phyloP scores from a whole-genome alignment of 2,888 invertebrate species.

The Meiosimyza platycephala region DNA sequence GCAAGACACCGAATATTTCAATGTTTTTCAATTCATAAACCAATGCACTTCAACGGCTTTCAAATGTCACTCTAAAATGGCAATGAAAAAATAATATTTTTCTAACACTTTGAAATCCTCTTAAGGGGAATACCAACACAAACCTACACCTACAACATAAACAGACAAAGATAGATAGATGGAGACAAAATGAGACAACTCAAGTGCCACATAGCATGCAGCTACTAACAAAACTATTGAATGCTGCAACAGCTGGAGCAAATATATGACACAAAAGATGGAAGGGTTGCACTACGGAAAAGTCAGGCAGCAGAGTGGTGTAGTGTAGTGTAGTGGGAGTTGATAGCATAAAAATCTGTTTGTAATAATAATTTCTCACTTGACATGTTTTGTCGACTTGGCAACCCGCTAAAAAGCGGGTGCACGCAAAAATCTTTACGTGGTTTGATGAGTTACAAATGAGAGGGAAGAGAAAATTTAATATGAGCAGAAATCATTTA shows the following conservation, averaged over 20 bases:
- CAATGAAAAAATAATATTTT: constrained; percentile 9
- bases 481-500: neutral
- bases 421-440: neutral
- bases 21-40: too few species aligned
- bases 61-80: neutral
- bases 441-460: too few species aligned
- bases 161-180: too few species aligned
- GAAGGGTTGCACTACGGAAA: neutral
- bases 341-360: constrained; percentile 27
- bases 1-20: too few species aligned
- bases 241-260: neutral
- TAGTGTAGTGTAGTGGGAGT: neutral
- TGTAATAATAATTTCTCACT: constrained; percentile 34
- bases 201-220: neutral
- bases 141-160: neutral
- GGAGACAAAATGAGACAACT: too few species aligned
- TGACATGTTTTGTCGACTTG: constrained; percentile 22
- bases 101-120: neutral
- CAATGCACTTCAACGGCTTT: neutral
- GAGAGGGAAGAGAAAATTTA: neutral
- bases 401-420: neutral
- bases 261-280: neutral
- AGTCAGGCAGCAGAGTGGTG: neutral
- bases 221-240: neutral
- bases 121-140: neutral